phyloP scores from a whole-genome alignment of 2,888 invertebrate genomes.

The Scaptomyza cyrtandrae region DNA sequence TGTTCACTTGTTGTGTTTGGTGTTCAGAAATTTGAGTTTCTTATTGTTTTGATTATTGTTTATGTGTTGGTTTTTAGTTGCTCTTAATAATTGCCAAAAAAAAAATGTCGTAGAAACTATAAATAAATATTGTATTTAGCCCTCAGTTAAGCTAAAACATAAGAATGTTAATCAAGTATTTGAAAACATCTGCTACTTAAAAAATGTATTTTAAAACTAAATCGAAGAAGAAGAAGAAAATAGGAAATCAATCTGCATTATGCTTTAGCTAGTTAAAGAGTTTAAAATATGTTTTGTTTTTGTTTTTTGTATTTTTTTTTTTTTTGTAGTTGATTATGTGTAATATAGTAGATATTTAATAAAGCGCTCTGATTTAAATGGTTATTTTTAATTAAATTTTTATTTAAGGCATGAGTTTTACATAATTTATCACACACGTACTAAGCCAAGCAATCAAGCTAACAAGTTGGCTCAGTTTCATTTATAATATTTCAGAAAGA shows the following conservation, averaged over 20 bases:
- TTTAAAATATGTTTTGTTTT: conserved; percentile 43
- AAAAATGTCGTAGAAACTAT: conserved; percentile 33
- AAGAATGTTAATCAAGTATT: conserved; percentile 33
- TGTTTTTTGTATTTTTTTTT: too few species aligned
- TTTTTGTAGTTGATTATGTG: conserved; percentile 35
- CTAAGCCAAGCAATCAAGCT: conserved; percentile 54
- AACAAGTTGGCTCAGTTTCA: conserved; percentile 35
- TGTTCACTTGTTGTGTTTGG: conserved; percentile 33
- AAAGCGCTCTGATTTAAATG: conserved; percentile 65
- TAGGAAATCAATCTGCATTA: conserved; percentile 54
- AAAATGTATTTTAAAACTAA: conserved; percentile 48
- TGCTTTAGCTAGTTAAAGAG: conserved; percentile 59
- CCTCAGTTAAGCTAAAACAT: conserved; percentile 37
- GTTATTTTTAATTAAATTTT: conserved; percentile 41
- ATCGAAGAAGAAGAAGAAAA: conserved; percentile 51
- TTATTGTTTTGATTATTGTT: conserved; percentile 50
- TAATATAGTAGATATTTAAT: conserved; percentile 55
- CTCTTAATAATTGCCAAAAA: conserved; percentile 60
- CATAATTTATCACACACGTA: conserved; percentile 75
- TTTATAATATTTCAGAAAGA: too few species aligned
- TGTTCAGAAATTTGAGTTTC: conserved; percentile 43
- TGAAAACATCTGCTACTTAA: conserved; percentile 44
- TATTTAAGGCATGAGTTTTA: conserved; percentile 65
- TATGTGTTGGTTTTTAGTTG: conserved; percentile 72
- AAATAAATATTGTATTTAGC: conserved; percentile 30